These are phyloP conservation scores for Zapus hudsonius DNA, from an alignment of 2,113 vertebrate genomes.

Conservation along the genomic window DNA sequence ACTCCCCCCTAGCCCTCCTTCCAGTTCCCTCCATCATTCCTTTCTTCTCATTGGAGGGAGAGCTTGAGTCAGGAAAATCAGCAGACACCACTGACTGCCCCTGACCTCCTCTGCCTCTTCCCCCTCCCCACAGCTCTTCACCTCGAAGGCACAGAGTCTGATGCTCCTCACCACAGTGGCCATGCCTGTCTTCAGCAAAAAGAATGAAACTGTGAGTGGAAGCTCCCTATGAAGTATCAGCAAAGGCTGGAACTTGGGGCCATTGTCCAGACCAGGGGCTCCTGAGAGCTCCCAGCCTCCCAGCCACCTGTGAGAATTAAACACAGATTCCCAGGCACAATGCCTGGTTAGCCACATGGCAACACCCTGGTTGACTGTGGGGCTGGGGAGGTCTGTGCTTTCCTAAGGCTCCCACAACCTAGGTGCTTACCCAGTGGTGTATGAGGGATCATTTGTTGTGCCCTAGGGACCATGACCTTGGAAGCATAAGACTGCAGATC, in stretches of 20 bases:
- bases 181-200: constrained; percentile 99
- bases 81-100: too few species aligned
- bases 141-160: constrained; percentile 91
- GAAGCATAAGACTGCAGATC: neutral
- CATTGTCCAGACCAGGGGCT: neutral
- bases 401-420: neutral
- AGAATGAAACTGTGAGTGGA: constrained; percentile 94
- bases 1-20: neutral
- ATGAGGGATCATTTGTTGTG: neutral
- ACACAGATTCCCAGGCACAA: neutral
- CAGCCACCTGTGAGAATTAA: too few species aligned
- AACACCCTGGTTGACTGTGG: neutral
- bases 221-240: accelerated
- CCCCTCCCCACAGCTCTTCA: constrained; percentile 88
- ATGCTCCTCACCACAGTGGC: constrained; percentile 96
- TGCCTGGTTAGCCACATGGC: neutral
- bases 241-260: neutral
- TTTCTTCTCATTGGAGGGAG: neutral
- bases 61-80: neutral
- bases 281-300: neutral
- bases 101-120: neutral
- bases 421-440: too few species aligned
- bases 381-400: neutral
- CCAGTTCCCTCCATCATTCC: neutral
- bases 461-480: neutral